Evolutionary conservation across 2,797 vertebrate genomes (phyloP), one percentile per base, ranked within the genome.

Genomic region (Microctenopoma stevenorrisi): DNA sequence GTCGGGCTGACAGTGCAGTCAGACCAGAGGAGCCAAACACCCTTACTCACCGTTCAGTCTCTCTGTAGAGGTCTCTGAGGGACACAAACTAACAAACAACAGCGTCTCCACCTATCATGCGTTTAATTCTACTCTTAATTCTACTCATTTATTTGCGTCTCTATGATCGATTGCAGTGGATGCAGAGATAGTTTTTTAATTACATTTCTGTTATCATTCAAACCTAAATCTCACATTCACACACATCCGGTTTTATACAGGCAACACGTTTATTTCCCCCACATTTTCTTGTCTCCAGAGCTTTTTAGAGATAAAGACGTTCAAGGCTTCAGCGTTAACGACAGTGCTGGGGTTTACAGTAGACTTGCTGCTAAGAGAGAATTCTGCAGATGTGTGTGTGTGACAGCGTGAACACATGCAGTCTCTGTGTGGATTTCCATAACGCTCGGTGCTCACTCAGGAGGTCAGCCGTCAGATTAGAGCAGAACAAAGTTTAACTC

Each of bases 1-100:
- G 65, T 35, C 35, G 50, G 73, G 65, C 76, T 79, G 66, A 76
- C 63, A 56, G 48, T 65, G 61, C 65, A 62, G 46, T 65, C 51
- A 50, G 50, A 65, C 51, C 64, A 57, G 52, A 79, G 57, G 57
- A 75, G 47, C 67, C 53, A 46, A 80, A 74, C 60, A 72, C 67
- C 65, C 68, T 65, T 63, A 48, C 60, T 57, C 72, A 66, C 52
- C 44, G 71, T 72, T 72, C 11, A 76, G 55, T 76, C 72, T 68
- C 49, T 61, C 28, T 70, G 18, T 6, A 14, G 46, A 44, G 28
- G 44, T 54, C 62, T 61, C 60, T 50, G 49, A 46, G 37, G 18
- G 49, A 44, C 64, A 62, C 50, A 52, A 65, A 52, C 62, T 42
- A 56, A 51, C 55, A 54, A 38, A 51, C 37, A 42, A 33, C 5